phyloP scores from a whole-genome alignment of 2,113 vertebrate genomes.

The Pica pica region DNA sequence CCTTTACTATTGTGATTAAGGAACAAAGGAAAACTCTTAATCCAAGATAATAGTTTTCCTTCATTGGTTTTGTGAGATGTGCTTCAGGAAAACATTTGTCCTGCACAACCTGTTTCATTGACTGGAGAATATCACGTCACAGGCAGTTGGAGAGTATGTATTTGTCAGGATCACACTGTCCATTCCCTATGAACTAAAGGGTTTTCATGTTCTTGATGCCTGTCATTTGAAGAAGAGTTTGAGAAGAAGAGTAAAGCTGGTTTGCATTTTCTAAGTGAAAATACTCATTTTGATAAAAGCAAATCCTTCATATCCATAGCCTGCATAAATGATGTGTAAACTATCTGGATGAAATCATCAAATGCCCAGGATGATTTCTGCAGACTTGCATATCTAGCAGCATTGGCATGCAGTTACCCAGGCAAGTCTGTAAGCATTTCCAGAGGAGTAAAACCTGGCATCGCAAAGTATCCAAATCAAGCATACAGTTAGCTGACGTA shows the following conservation, averaged over 20 bases:
- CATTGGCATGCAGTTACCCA: not conserved
- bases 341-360: not conserved
- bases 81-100: not conserved
- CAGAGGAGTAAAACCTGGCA: not conserved
- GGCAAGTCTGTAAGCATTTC: not conserved
- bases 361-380: not conserved
- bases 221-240: not conserved
- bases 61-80: not conserved
- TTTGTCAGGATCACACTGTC: not conserved
- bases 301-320: not conserved
- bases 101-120: not conserved
- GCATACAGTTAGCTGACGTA: not conserved
- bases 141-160: not conserved
- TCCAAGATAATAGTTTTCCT: not conserved
- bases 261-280: not conserved
- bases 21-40: not conserved
- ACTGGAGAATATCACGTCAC: not conserved
- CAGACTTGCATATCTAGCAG: not conserved
- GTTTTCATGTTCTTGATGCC: not conserved
- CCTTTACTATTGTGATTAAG: not conserved
- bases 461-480: not conserved
- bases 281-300: not conserved
- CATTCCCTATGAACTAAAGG: not conserved
- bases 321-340: not conserved
- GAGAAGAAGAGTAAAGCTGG: not conserved